Conservation (phyloP, 2,797 vertebrate genomes). For the Spinus pinus region DNA sequence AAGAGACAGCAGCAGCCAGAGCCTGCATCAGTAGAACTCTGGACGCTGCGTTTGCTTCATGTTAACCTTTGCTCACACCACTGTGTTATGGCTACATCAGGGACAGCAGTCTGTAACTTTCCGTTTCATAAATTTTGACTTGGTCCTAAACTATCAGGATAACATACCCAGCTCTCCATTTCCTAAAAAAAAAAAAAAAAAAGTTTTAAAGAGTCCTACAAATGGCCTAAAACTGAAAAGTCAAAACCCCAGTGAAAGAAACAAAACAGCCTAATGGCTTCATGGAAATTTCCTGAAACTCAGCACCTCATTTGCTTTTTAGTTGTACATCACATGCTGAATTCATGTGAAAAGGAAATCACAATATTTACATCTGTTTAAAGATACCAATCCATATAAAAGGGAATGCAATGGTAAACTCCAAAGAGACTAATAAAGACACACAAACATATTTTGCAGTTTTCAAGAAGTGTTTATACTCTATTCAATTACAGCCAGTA, state of each 20-base stretch:
- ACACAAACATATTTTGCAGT: conserved; percentile 62
- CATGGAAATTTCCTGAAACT: conserved; percentile 52
- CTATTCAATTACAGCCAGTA: conserved; percentile 32
- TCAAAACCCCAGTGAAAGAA: not conserved
- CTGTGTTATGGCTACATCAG: not conserved
- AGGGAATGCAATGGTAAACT: conserved; percentile 54
- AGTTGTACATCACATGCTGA: conserved; percentile 33
- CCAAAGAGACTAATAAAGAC: conserved; percentile 61
- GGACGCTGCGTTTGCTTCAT: not conserved
- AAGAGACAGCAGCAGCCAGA: conserved; percentile 4
- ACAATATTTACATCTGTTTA: conserved; percentile 57
- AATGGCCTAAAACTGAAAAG: conserved; percentile 19
- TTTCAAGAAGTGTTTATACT: conserved; percentile 48
- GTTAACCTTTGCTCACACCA: conserved; percentile 34
- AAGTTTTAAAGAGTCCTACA: not conserved
- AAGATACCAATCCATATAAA: conserved; percentile 57
- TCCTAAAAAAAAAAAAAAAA: not conserved
- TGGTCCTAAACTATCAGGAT: not conserved
- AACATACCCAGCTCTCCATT: not conserved
- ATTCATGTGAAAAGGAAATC: conserved; percentile 59
- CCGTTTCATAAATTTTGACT: not conserved
- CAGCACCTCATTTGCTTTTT: conserved; percentile 40
- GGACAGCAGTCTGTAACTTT: conserved; percentile 32
- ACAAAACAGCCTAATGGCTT: not conserved
- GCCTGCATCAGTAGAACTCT: not conserved